Evolutionary conservation across 1,140 invertebrate genomes (phyloP), one percentile per base, ranked within the genome.

Genomic region (Tetragonula clypearis): DNA sequence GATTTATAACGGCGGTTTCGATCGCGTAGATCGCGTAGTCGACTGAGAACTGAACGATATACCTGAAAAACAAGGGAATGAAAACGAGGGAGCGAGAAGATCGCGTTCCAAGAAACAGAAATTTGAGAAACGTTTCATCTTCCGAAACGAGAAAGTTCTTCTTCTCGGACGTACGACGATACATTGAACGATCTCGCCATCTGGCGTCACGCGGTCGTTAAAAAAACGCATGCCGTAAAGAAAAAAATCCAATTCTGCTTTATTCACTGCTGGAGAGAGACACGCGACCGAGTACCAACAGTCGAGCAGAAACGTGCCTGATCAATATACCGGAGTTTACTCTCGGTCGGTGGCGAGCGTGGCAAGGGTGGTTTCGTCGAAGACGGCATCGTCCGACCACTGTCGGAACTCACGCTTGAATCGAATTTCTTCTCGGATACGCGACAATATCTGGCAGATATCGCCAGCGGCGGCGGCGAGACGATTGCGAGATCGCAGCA

Each of bases 1-100:
- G 79, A 85, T 85, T 85, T 85, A 85, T 85, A 30, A 19, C 53
- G 15, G 1, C 8, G 0, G 12, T 81, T 35, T 75, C 55, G 68
- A 68, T 69, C 68, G 58, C 8, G 14, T 41, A 56, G 65, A 73
- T 62, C 53, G 58, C 12, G n/a, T n/a, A 65, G 17, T 55, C 35
- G 12, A 35, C 53, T 30, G 69, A 77, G 69, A 26, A 30, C 55
- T 60, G 8, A 12, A 17, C 30, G 23, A 8, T 55, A 8, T 55
- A 4, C 4, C 17, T 35, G 35, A 35, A 5, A n/a, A n/a, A 12
- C n/a, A 14, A 11, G 0, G 0, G n/a, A 62, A 62, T 17, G 41
- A 49, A 49, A 6, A 26, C 15, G 15, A 8, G 14, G 14, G 26
- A 17, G 1, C 6, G n/a, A 15, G 26, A 30, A 30, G n/a, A 26